Evolutionary conservation across 2,888 invertebrate genomes (phyloP).

Genomic region (Apocheima hispidaria): DNA sequence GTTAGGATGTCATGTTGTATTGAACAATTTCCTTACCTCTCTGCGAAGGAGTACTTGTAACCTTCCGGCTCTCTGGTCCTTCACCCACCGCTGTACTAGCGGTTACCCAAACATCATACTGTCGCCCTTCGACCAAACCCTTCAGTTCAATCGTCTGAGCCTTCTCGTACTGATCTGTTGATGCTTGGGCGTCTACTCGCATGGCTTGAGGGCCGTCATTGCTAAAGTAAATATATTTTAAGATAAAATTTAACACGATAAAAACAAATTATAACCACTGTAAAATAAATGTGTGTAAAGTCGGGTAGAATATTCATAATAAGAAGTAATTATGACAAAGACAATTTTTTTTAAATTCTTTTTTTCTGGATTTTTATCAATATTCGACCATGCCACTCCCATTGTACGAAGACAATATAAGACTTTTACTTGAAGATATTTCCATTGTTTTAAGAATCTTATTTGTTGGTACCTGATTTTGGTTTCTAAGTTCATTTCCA

Average conservation of each 20-base stretch:
- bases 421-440: too few relatives aligned
- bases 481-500: neutral
- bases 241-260: too few relatives aligned
- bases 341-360: too few relatives aligned
- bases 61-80: constrained; percentile 82
- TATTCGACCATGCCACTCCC: too few relatives aligned
- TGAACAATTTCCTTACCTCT: constrained; percentile 72
- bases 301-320: too few relatives aligned
- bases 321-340: too few relatives aligned
- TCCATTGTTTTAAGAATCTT: neutral
- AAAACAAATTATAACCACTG: too few relatives aligned
- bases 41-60: constrained; percentile 81
- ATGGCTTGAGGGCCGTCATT: constrained; percentile 77
- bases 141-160: constrained; percentile 82
- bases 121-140: constrained; percentile 81
- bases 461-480: neutral
- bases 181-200: constrained; percentile 67
- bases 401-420: too few relatives aligned
- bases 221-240: constrained; percentile 53
- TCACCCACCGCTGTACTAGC: constrained; percentile 88
- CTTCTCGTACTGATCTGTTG: constrained; percentile 68
- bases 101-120: constrained; percentile 89
- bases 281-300: too few relatives aligned
- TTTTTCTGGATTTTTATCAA: too few relatives aligned
- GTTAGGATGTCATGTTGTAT: neutral